Base-by-base conservation (phyloP, 2,888 invertebrate species). In the Suillia variegata region DNA sequence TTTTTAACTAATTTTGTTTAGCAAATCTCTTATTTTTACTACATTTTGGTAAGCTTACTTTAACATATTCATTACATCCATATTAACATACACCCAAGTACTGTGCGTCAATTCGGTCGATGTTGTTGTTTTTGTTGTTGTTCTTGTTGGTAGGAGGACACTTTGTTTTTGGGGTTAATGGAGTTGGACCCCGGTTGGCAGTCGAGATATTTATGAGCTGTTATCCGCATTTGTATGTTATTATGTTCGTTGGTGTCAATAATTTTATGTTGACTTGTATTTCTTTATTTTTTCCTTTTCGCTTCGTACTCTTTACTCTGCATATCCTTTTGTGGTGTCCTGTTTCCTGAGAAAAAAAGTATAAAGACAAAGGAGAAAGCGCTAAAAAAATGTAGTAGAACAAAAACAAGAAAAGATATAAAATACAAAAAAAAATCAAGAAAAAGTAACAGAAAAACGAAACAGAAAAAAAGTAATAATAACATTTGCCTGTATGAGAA, bases 141-240 rank as follows among this genome's bases (percentile, higher is more conserved):
- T 38, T 38, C 12, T n/a, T 6, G 15, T n/a, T 38, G 8, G 12
- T 38, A n/a, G 38, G 38, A 21, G 31, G 34, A 55, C 34, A 56
- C 34, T 53, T 54, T 58, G 34, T 49, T 54, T 45, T 48, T 47
- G 34, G 58, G 54, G 49, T 53, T 54, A 49, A 54, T 50, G 54
- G 50, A 21, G 54, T 31, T 31, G 58, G 50, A 58, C 58, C 50
- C n/a, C 54, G 53, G 21, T 17, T 50, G 33, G 34, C 62, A 53
- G 54, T 48, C 56, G 54, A n/a, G 56, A 58, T 62, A 60, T 62
- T 58, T 64, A 56, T 58, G 58, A 58, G 56, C 54, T 52, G 56
- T 52, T 45, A 45, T 13, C 17, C 45, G 45, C 20, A 45, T 45
- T 45, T 45, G 52, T 52, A 47, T 52, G 57, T 45, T 45, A 57